These are phyloP conservation scores for Lates japonicus DNA, from an alignment of 2,797 vertebrate genomes.

Conservation along the genomic window DNA sequence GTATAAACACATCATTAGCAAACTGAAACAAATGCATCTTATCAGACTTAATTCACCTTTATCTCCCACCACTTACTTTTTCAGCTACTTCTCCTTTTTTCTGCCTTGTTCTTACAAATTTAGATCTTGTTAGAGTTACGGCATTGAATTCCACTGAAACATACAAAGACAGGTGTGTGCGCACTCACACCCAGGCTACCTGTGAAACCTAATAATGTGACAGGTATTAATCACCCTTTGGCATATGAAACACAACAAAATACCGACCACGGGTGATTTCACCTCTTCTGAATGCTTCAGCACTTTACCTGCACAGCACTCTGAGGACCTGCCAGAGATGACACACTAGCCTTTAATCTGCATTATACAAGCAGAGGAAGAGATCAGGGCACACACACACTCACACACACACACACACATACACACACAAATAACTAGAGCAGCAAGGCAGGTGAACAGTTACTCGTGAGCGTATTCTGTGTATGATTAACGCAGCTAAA, in stretches of 20 bases:
- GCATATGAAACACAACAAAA: conserved; percentile 69
- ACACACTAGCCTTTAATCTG: conserved; percentile 43
- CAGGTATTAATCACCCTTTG: conserved; percentile 81
- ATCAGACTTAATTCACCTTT: background rate
- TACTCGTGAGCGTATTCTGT: conserved; percentile 47
- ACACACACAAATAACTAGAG: conserved; percentile 37
- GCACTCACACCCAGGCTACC: conserved; percentile 56
- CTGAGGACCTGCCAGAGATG: conserved; percentile 33
- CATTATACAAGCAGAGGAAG: background rate
- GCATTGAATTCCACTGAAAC: conserved; percentile 19
- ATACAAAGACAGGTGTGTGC: conserved; percentile 12
- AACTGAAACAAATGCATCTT: background rate
- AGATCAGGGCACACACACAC: conserved; percentile 10
- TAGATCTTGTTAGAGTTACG: background rate
- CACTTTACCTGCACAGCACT: conserved; percentile 46
- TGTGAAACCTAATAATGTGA: conserved; percentile 75
- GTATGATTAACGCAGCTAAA: conserved; percentile 76
- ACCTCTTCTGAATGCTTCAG: conserved; percentile 68
- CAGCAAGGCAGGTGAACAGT: conserved; percentile 58
- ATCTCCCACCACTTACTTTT: background rate
- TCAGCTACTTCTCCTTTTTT: background rate
- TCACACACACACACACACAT: conserved; percentile 11
- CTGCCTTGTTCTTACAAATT: background rate
- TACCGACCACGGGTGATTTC: conserved; percentile 75
- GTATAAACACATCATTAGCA: background rate